Conservation (phyloP, 1,140 invertebrate genomes). For the Ceratosolen fusciceps region DNA sequence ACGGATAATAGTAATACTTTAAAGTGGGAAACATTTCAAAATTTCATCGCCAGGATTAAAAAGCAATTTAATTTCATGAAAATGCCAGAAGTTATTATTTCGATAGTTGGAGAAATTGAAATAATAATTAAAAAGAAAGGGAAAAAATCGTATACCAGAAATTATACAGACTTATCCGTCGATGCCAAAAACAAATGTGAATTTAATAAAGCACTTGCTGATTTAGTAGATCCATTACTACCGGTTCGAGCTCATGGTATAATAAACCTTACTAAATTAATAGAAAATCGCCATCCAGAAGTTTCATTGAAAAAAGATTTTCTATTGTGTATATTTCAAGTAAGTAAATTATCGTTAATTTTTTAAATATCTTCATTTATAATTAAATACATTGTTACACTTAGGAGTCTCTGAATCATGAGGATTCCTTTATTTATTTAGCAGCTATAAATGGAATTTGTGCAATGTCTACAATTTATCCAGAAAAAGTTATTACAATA, state of each 20-base stretch:
- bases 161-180: slow-evolving; percentile 59
- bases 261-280: slow-evolving; percentile 79
- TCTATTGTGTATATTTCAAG: slow-evolving; percentile 80
- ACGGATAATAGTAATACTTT: slow-evolving; percentile 52
- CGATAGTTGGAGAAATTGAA: slow-evolving; percentile 65
- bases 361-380: slow-evolving; percentile 41
- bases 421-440: slow-evolving; percentile 89
- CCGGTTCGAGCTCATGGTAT: slow-evolving; percentile 86
- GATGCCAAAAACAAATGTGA: slow-evolving; percentile 63
- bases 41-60: slow-evolving; percentile 69
- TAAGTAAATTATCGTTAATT: slow-evolving; percentile 59
- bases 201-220: slow-evolving; percentile 77
- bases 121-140: slow-evolving; percentile 70
- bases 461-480: slow-evolving; percentile 75
- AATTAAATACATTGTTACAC: slow-evolving; percentile 51
- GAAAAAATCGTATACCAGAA: slow-evolving; percentile 52
- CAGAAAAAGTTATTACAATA: slow-evolving; percentile 78
- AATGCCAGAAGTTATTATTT: slow-evolving; percentile 52
- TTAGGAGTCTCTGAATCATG: slow-evolving; percentile 82
- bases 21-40: slow-evolving; percentile 67
- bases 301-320: slow-evolving; percentile 77
- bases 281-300: slow-evolving; percentile 77
- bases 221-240: slow-evolving; percentile 82
- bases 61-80: slow-evolving; percentile 50
- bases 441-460: slow-evolving; percentile 83